A percentile compares a stretch with the other conserved stretches of the same genome.
Conservation (phyloP, 2,888 invertebrate genomes). For the Netelia fuscicornis region DNA sequence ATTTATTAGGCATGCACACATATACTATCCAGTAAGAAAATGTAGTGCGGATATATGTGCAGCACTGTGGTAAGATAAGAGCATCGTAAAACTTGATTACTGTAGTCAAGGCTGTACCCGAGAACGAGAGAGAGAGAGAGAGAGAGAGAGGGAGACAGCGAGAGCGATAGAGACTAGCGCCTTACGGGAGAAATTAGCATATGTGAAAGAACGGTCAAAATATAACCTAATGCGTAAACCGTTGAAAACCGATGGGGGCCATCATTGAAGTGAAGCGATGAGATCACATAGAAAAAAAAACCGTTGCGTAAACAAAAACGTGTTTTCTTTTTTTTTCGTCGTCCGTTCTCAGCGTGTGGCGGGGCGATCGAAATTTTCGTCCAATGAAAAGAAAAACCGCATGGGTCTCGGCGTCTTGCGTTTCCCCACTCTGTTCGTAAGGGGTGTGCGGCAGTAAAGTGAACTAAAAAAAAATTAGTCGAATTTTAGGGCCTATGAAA, state of each 20-base stretch:
- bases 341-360: constrained; percentile 51
- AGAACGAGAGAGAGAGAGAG: too few species aligned
- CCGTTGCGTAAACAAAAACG: constrained; percentile 23
- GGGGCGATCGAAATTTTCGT: constrained; percentile 33
- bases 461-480: background rate
- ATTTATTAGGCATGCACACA: background rate
- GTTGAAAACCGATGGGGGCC: background rate
- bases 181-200: constrained; percentile 10
- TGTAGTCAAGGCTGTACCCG: background rate
- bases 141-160: too few species aligned
- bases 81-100: constrained; percentile 2
- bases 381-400: constrained; percentile 32
- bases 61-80: background rate
- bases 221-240: background rate
- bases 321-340: constrained; percentile 10
- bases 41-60: background rate
- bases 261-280: background rate
- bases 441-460: background rate
- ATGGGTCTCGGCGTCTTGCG: constrained; percentile 24
- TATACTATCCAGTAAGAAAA: background rate
- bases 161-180: background rate
- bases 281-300: constrained; percentile 23
- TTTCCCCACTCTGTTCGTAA: constrained; percentile 19
- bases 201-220: constrained; percentile 7
- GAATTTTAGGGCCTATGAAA: constrained; percentile 30